Evolutionary conservation across 2,888 invertebrate genomes (phyloP), one percentile per base, ranked within the genome.

Genomic region (Allolobophora icterica): DNA sequence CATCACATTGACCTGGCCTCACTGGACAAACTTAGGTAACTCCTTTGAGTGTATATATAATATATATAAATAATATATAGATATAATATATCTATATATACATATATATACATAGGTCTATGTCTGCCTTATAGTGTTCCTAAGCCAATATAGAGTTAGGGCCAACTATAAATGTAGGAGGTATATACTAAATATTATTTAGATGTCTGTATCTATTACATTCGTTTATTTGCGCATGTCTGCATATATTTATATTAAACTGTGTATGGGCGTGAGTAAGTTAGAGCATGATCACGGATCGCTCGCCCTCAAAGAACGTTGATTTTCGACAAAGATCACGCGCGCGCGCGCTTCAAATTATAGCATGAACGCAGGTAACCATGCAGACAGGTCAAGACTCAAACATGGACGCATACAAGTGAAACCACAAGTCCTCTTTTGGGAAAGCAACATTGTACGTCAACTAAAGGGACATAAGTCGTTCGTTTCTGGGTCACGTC

Each of bases 241-340:
- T n/a, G n/a, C n/a, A n/a, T n/a, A n/a, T n/a, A n/a, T n/a, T n/a
- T n/a, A n/a, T 30, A 71, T 71, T n/a, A 0, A 71, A 11, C 30
- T 45, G 45, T 45, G 45, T n/a, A n/a, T n/a, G 71, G n/a, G n/a
- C n/a, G n/a, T 8, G 30, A 5, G 71, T 17, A n/a, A 30, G n/a
- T 71, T 71, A 71, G 71, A 71, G n/a, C 71, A 71, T 71, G 71
- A 71, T 71, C 11, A 71, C 71, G 71, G 71, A 71, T 71, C 71
- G 71, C n/a, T n/a, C n/a, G n/a, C n/a, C n/a, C n/a, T n/a, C n/a
- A n/a, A 71, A 71, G 71, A 71, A 71, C n/a, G n/a, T n/a, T n/a
- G 71, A 71, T 71, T 71, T 71, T 30, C n/a, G 30, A n/a, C 71
- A 30, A 71, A 11, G 71, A 52, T 19, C 71, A n/a, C 30, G 8